These are phyloP conservation scores for Corythoichthys intestinalis DNA, from an alignment of 2,113 vertebrate species.

Conservation along the genomic window DNA sequence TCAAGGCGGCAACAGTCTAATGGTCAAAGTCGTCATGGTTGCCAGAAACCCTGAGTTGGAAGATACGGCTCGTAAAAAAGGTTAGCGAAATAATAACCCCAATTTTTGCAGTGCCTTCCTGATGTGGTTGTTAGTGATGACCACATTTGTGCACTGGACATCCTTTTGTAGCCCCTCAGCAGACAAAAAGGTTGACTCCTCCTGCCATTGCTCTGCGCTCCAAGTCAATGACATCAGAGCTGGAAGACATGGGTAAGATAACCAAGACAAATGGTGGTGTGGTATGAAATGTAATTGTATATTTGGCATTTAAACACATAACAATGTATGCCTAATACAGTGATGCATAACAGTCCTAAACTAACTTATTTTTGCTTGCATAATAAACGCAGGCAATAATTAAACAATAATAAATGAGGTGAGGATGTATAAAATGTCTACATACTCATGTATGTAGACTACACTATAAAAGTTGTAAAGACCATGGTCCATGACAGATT, in stretches of 20 bases:
- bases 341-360: too few relatives aligned
- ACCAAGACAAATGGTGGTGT: background rate
- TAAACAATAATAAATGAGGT: too few relatives aligned
- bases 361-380: too few relatives aligned
- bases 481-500: too few relatives aligned
- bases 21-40: slow-evolving; percentile 95
- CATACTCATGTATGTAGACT: too few relatives aligned
- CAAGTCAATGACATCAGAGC: slow-evolving; percentile 93
- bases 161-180: slow-evolving; percentile 78
- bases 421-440: too few relatives aligned
- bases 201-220: slow-evolving; percentile 88
- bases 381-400: too few relatives aligned
- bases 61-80: slow-evolving; percentile 83
- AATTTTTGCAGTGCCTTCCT: slow-evolving; percentile 38
- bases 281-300: too few relatives aligned
- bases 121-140: slow-evolving; percentile 36
- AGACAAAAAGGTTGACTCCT: slow-evolving; percentile 84
- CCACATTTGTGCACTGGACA: slow-evolving; percentile 47
- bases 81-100: slow-evolving; percentile 54
- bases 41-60: slow-evolving; percentile 88
- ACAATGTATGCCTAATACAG: too few relatives aligned
- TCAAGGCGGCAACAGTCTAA: slow-evolving; percentile 88
- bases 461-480: too few relatives aligned
- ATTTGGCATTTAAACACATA: too few relatives aligned
- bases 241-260: slow-evolving; percentile 90